Base-by-base conservation (phyloP, 2,888 invertebrate genomes). In the Tribolium freemani region DNA sequence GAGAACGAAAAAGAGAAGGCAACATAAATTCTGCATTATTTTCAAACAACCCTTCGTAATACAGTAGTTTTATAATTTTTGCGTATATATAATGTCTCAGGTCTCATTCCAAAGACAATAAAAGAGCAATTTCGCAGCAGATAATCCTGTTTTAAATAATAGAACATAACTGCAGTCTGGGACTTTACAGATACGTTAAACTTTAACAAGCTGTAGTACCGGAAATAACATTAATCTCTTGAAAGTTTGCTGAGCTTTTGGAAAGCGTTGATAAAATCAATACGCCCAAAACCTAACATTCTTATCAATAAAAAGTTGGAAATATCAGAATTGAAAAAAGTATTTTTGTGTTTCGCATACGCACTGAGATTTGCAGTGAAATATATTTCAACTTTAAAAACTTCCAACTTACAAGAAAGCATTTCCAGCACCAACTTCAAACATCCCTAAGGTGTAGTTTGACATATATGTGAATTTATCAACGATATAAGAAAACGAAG, bases 321-420 rank as follows among this genome's bases (percentile, higher is more conserved):
- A 57, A 57, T 57, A 57, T 57, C 38, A 5, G n/a, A 57, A 57
- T 57, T 57, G 57, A 57, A 50, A 63, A 63, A 63, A 61, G 48
- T 61, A 50, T 31, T 61, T 61, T 44, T 20, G 50, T 46, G 46
- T 60, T 46, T 60, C 46, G 46, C 46, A n/a, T 48, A 60, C 60
- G 46, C 21, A 20, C 64, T 8, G 16, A 51, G 51, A 31, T 53
- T 63, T 51, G 16, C 38, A 38, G 38, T 64, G 56, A 56, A 66
- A 66, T 46, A 66, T 66, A 56, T 66, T 66, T 56, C 66, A 56
- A 66, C 56, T 66, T 66, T 66, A 54, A 56, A 66, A 66, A 66
- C 56, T 66, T 46, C 66, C 16, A 53, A 44, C 64, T 8, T 13
- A 64, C 16, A 50, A 64, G 46, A 64, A 20, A 38, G 10, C 38